Evolutionary conservation across 2,888 invertebrate species (phyloP).

Genomic region (Eilema depressum): DNA sequence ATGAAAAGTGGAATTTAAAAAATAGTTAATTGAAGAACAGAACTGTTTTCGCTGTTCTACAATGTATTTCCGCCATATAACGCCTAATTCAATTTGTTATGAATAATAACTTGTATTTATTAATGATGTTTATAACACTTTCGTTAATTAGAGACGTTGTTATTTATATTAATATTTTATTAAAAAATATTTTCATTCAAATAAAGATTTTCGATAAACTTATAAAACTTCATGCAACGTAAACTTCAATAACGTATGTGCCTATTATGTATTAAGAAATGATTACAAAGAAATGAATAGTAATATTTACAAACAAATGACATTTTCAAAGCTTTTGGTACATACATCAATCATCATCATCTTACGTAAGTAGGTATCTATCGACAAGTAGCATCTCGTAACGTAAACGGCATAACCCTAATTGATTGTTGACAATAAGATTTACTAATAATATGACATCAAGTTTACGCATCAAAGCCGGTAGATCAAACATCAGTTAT

Average conservation of each 20-base stretch:
- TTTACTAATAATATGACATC: conserved; percentile 31
- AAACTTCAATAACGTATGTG: not conserved
- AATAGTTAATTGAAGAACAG: no score
- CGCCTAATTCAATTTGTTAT: no score
- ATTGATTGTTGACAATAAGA: conserved; percentile 36
- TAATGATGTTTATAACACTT: no score
- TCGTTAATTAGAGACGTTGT: no score
- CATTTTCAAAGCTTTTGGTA: conserved; percentile 3
- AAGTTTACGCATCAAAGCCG: conserved; percentile 43
- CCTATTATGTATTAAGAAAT: not conserved
- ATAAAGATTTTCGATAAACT: no score
- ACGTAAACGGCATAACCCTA: conserved; percentile 20
- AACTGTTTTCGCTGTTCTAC: no score
- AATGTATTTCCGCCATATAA: no score
- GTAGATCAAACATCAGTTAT: conserved; percentile 39
- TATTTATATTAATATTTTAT: no score
- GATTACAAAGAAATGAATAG: not conserved
- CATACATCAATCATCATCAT: conserved; percentile 6
- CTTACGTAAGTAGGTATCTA: conserved; percentile 5
- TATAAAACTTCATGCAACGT: no score
- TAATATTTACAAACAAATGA: not conserved
- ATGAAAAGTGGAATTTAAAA: no score
- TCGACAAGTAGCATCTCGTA: conserved; percentile 8
- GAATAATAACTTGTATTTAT: no score
- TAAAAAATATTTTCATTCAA: no score